Evolutionary conservation across 2,797 vertebrate genomes (phyloP).

Genomic region (Macroramphosus scolopax): DNA sequence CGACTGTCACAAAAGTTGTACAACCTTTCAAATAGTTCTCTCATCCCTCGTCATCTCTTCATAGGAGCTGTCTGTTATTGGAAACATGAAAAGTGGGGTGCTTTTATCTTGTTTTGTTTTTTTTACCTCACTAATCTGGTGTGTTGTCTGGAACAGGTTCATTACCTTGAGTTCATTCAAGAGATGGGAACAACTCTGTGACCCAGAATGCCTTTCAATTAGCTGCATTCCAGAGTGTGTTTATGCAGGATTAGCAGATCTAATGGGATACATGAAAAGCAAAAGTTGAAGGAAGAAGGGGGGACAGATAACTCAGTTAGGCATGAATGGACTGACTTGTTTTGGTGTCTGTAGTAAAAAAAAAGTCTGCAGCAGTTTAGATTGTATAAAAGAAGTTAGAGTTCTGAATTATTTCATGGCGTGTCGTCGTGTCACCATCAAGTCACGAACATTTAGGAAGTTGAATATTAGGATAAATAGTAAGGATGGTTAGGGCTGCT

Average conservation of each 20-base stretch:
- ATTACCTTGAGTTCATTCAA: slow-evolving; percentile 51
- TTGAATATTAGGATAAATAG: too few species aligned
- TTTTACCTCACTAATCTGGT: slow-evolving; percentile 15
- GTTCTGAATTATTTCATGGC: too few species aligned
- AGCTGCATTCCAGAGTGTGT: slow-evolving; percentile 52
- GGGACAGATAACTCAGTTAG: slow-evolving; percentile 29
- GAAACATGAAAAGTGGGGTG: too few species aligned
- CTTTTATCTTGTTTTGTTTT: slow-evolving; percentile 10
- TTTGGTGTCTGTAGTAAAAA: slow-evolving; percentile 33
- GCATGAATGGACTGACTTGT: slow-evolving; percentile 54
- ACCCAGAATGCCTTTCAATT: slow-evolving; percentile 58
- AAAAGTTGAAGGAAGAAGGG: slow-evolving; percentile 44
- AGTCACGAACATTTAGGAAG: too few species aligned
- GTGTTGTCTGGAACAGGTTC: slow-evolving; percentile 34
- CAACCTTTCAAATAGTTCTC: not conserved
- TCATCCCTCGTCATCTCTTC: not conserved
- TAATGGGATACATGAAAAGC: slow-evolving; percentile 54
- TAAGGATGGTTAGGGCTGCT: too few species aligned
- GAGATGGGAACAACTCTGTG: slow-evolving; percentile 43
- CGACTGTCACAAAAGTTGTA: too few species aligned
- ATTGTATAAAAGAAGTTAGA: not conserved
- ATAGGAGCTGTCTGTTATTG: not conserved
- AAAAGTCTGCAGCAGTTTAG: slow-evolving; percentile 30
- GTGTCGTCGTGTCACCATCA: too few species aligned
- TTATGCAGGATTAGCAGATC: slow-evolving; percentile 56